Evolutionary conservation across 2,113 vertebrate genomes (phyloP).

Genomic region (Synchiropus splendidus): DNA sequence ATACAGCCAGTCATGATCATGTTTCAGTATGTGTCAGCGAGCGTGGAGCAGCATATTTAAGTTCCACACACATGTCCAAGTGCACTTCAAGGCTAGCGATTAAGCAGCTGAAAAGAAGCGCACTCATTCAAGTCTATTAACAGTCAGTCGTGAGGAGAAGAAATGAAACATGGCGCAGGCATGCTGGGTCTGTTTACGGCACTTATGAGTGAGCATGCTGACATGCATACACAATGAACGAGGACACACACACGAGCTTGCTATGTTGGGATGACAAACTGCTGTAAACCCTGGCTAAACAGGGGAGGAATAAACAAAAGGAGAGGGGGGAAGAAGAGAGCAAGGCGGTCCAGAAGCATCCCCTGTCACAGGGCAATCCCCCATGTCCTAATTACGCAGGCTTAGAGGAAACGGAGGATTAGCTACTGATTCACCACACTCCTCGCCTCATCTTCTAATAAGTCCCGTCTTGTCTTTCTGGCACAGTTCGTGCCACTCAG

Average conservation of each 20-base stretch:
- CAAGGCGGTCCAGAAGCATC: conserved; percentile 50
- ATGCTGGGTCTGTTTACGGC: conserved; percentile 44
- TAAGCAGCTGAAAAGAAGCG: conserved; percentile 11
- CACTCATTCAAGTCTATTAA: conserved; percentile 24
- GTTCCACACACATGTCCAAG: conserved; percentile 27
- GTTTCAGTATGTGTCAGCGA: no score
- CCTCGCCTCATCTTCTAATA: conserved; percentile 63
- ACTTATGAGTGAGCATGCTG: conserved; percentile 34
- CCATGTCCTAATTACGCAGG: conserved; percentile 72
- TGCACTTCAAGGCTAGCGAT: conserved; percentile 23
- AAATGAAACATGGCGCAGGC: conserved; percentile 24
- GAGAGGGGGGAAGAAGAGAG: conserved; percentile 9
- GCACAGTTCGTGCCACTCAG: conserved; percentile 42
- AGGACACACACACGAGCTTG: conserved; percentile 6
- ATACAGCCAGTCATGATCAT: no score
- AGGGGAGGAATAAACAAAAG: conserved; percentile 42
- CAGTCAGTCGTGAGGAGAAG: conserved; percentile 17
- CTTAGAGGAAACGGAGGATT: conserved; percentile 66
- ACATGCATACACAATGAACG: conserved; percentile 17
- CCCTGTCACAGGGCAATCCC: conserved; percentile 59
- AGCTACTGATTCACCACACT: conserved; percentile 59
- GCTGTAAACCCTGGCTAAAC: conserved; percentile 39
- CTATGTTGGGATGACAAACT: conserved; percentile 53
- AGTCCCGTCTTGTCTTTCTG: conserved; percentile 47
- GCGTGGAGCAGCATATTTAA: conserved; percentile 18